Percentiles rank a stretch among this genome's conserved stretches.
These are phyloP conservation scores for Drosophila meridiana DNA, from an alignment of 2,888 invertebrate genomes.

Conservation along the genomic window DNA sequence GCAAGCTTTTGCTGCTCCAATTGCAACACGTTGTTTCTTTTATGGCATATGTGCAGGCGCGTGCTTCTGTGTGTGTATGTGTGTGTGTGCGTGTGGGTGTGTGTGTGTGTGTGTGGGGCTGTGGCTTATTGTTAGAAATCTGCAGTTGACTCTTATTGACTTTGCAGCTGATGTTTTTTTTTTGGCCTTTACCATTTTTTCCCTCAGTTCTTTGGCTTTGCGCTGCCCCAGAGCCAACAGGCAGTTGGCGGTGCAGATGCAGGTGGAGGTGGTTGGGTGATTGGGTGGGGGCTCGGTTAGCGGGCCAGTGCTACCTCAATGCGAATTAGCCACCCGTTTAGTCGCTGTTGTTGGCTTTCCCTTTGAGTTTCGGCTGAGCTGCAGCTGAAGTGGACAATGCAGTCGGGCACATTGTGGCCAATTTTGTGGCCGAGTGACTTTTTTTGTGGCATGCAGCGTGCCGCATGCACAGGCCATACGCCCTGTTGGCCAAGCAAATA, in stretches of 20 bases:
- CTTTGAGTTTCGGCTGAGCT: slow-evolving; percentile 26
- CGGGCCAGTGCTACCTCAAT: slow-evolving; percentile 15
- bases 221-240: background rate
- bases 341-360: slow-evolving; percentile 13
- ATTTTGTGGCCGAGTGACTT: slow-evolving; percentile 69
- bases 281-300: background rate
- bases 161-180: slow-evolving; percentile 23
- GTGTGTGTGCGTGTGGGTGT: slow-evolving; percentile 4
- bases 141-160: slow-evolving; percentile 33
- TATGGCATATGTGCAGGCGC: background rate
- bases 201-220: background rate
- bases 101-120: slow-evolving; percentile 9
- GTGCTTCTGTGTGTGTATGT: slow-evolving; percentile 4
- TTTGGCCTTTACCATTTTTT: slow-evolving; percentile 2
- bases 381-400: slow-evolving; percentile 39
- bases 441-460: slow-evolving; percentile 22
- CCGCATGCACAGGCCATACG: slow-evolving; percentile 60
- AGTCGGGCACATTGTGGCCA: slow-evolving; percentile 51
- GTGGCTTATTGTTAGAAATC: slow-evolving; percentile 35
- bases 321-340: slow-evolving; percentile 37
- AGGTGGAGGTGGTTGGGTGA: no score
- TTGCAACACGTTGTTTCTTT: slow-evolving; percentile 21
- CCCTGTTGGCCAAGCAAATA: slow-evolving; percentile 35
- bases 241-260: background rate
- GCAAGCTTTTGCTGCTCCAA: slow-evolving; percentile 33